Evolutionary conservation across 2,113 vertebrate species (phyloP), one percentile per base, ranked within the genome.

Genomic region (Paramisgurnus dabryanus): DNA sequence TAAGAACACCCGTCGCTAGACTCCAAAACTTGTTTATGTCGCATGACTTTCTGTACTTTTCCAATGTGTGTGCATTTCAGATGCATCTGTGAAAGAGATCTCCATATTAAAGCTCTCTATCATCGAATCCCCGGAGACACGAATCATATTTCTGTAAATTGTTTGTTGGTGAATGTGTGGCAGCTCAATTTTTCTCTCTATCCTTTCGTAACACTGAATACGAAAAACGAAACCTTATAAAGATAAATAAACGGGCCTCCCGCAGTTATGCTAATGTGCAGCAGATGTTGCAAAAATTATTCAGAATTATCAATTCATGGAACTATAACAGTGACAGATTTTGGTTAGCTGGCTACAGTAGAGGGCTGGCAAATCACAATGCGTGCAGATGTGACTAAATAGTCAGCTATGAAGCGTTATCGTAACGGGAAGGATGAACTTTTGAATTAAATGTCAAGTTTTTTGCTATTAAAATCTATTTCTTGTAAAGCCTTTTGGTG

Each of bases 281-380:
- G 75, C 87, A 88, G 88, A 88, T 89, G 88, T 86, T 89, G 60
- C 72, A 80, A 61, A 87, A 83, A 87, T 83, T 74, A 72, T 72
- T 15, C 34, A 47, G 70, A 82, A 80, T 83, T 82, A 85, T 79
- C 22, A 75, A 89, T 82, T 85, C 69, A 77, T 67, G 67, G 69
- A 50, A 74, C 75, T 85, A 81, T 43, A 79, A 80, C 61, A 85
- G 76, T 60, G 47, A 73, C 74, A 85, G 76, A 89, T 41, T 80
- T 65, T 80, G 77, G 76, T 82, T 75, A 72, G 61, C 67, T 57
- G 80, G 76, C 43, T 77, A 47, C 64, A 80, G 78, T 47, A 34
- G 39, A 49, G 68, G 45, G 47, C 40, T 7, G 67, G 10, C 15
- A 43, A 63, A 64, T 80, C 27, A 60, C 55, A 57, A 78, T 43